Evolutionary conservation across 2,113 vertebrate genomes (phyloP), one percentile per base, ranked within the genome.

Genomic region (Otis tarda): DNA sequence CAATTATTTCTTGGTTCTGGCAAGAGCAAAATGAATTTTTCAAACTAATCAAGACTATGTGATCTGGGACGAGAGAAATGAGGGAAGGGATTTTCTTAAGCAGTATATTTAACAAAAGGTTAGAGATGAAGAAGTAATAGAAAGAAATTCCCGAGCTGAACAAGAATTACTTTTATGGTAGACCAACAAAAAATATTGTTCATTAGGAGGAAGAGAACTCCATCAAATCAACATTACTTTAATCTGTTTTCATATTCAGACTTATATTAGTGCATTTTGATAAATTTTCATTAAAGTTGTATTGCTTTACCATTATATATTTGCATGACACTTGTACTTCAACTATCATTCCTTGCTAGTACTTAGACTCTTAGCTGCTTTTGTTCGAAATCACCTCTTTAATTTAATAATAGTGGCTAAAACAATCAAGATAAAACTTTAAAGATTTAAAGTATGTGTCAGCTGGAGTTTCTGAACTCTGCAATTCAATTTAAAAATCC

Each of bases 301-400:
- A 81, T 95, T 83, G 47, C 65, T 90, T 87, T 89, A 14, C 31
- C 31, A 14, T 86, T 33, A 43, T 39, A 20, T 53, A 49, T 83
- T 95, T 87, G 23, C 55, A 20, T 37, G 56, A 41, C 61, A 88
- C 24, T 14, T 88, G 11, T 33, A 41, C 14, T 93, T 70, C 41
- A 64, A 3, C 95, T 86, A 76, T 33, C 22, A 25, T 78, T 83
- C 47, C 43, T 77, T 55, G 45, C 37, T 75, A 39, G 68, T 96
- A 63, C 41, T 70, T 47, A 70, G 65, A 50, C 52, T 69, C 37
- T 65, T 94, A n/a, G 12, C 28, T 89, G 49, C 85, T 90, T 96
- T 91, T 74, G 59, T 52, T 52, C 81, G 87, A 95, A 93, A 95
- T 96, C 90, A 78, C 61, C 37, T 53, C 77, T 35, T 82, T 55